Evolutionary conservation across 2,888 invertebrate species (phyloP), one percentile per base, ranked within the genome.

Genomic region (Rhopalosiphum nymphaeae): DNA sequence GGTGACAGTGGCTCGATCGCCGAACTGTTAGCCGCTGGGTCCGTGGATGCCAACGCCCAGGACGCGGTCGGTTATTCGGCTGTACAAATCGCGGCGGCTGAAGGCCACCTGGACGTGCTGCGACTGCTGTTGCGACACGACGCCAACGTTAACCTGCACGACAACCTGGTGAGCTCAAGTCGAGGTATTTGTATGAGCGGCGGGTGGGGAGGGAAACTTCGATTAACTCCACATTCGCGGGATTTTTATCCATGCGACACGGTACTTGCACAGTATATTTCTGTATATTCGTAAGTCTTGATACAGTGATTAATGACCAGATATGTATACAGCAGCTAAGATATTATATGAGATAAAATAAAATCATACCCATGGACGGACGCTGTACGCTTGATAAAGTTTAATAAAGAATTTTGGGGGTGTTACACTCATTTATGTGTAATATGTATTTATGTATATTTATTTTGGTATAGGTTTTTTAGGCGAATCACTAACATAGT

Each of bases 41-140:
- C 94, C n/a, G 91, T 94, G 53, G 86, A 94, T 44, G 85, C 86
- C 21, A 94, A 94, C 67, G 90, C 94, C 42, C 94, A 61, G n/a
- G 94, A 94, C 42, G 91, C 94, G 97, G 97, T 97, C 95, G 97
- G 98, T 95, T 97, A 97, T 96, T 97, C 97, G 95, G 97, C 98
- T 95, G 95, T 98, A 95, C 98, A 98, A 96, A 97, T 97, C 95
- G 98, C 98, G 95, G 97, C 98, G 95, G 97, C 98, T 95, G 98
- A 98, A 96, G 98, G 98, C 95, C 97, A 98, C 96, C 96, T 97
- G 95, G 97, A 97, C 95, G 97, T 98, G 95, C 97, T 98, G 95
- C 96, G 97, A 95, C 96, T 98, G 95, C 96, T 98, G 95, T 96
- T 97, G 95, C 97, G 97, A 95, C 96, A 97, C 95, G 97, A 97